These are phyloP conservation scores for Magallana nippona DNA, from an alignment of 2,888 invertebrate species.

Conservation along the genomic window DNA sequence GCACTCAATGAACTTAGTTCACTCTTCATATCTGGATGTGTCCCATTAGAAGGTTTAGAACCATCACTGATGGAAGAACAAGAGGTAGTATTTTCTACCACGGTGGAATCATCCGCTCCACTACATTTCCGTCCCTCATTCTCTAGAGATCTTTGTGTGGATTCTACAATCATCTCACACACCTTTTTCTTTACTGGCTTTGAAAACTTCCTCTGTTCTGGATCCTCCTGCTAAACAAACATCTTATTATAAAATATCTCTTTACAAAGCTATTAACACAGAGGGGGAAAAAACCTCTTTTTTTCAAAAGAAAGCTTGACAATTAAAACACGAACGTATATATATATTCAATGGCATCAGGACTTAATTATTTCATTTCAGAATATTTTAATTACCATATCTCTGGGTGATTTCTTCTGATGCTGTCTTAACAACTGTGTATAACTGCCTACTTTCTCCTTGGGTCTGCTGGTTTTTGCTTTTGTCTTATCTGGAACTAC, in stretches of 20 bases:
- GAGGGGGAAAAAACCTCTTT: too few relatives aligned
- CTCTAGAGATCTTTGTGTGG: neutral
- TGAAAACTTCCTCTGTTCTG: neutral
- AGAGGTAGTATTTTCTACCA: too few relatives aligned
- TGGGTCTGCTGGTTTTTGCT: neutral
- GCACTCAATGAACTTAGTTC: neutral
- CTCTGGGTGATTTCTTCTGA: neutral
- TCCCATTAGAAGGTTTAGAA: neutral
- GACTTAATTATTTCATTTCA: too few relatives aligned
- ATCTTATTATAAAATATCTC: neutral
- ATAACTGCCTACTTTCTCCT: neutral
- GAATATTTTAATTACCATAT: neutral
- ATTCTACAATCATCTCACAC: neutral
- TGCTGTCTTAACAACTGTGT: constrained; percentile 14
- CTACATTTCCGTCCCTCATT: neutral
- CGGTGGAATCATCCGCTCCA: neutral
- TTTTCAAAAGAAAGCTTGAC: too few relatives aligned
- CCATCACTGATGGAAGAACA: neutral
- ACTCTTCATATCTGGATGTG: neutral
- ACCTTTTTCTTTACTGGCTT: neutral
- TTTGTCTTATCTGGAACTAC: neutral
- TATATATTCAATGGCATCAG: too few relatives aligned
- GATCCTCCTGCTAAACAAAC: neutral
- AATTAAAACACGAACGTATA: too few relatives aligned
- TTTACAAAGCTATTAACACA: too few relatives aligned